Evolutionary conservation across 2,113 vertebrate genomes (phyloP).

Genomic region (Turdus rufiventris): DNA sequence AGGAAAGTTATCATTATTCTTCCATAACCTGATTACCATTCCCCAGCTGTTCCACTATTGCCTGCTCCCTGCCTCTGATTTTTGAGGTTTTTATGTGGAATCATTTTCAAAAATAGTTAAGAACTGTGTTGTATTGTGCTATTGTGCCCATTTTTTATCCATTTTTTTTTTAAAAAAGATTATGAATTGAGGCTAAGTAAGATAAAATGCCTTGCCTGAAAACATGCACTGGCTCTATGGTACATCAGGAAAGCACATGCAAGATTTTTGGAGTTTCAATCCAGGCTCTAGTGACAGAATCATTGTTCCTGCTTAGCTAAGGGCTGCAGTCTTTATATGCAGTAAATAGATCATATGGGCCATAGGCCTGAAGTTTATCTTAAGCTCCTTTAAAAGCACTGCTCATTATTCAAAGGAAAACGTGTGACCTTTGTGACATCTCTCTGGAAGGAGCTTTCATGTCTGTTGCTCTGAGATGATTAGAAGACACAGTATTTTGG

Average conservation of each 20-base stretch:
- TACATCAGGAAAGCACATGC: background rate
- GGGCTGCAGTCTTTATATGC: background rate
- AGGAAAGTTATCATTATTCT: background rate
- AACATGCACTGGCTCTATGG: background rate
- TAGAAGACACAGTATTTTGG: constrained; percentile 8
- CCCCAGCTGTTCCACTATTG: background rate
- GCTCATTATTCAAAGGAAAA: constrained; percentile 16
- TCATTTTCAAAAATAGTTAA: background rate
- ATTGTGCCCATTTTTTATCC: background rate
- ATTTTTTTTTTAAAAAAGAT: no score
- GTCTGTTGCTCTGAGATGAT: constrained; percentile 19
- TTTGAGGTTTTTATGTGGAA: background rate
- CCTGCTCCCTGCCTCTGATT: background rate
- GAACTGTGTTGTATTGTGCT: background rate
- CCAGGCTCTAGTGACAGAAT: background rate
- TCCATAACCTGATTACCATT: background rate
- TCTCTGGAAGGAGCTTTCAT: constrained; percentile 47
- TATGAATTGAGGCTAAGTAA: background rate
- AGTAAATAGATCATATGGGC: background rate
- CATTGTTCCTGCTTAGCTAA: background rate
- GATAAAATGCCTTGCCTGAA: background rate
- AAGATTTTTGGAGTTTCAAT: background rate
- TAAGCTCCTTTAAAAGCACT: constrained; percentile 41
- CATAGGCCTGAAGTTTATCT: constrained; percentile 22
- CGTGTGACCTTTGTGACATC: constrained; percentile 23